These are phyloP conservation scores for Heliconius aoede DNA, from an alignment of 2,888 invertebrate genomes.

Conservation along the genomic window DNA sequence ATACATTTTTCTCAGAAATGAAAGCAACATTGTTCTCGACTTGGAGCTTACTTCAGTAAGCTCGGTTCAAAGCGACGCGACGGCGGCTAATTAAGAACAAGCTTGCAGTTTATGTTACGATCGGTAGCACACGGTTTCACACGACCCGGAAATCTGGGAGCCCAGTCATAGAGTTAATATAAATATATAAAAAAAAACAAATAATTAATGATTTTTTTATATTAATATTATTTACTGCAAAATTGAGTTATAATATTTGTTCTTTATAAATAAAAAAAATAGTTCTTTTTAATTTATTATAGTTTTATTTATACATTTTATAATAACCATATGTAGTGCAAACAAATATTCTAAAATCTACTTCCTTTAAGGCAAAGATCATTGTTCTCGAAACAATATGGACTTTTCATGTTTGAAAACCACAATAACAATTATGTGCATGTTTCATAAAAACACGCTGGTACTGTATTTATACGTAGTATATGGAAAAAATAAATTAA, in stretches of 20 bases:
- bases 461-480: slow-evolving; percentile 35
- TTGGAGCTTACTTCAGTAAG: no score
- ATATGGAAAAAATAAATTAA: no score
- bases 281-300: no score
- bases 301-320: no score
- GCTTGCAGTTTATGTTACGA: slow-evolving; percentile 58
- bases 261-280: neutral
- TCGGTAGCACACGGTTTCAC: slow-evolving; percentile 46
- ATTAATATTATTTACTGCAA: neutral
- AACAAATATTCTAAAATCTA: neutral
- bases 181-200: neutral
- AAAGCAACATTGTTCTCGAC: slow-evolving; percentile 67
- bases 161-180: neutral
- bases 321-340: neutral
- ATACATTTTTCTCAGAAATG: slow-evolving; percentile 67
- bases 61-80: slow-evolving; percentile 70
- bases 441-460: slow-evolving; percentile 33
- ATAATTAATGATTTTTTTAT: neutral
- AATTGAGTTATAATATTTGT: neutral
- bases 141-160: slow-evolving; percentile 31
- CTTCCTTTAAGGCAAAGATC: slow-evolving; percentile 12
- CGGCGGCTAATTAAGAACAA: slow-evolving; percentile 67
- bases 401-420: slow-evolving; percentile 13
- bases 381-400: slow-evolving; percentile 28
- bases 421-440: slow-evolving; percentile 32